A percentile compares a stretch with the other conserved stretches of the same genome.
phyloP scores from a whole-genome alignment of 2,113 vertebrate species.

The Chaetodon auriga region DNA sequence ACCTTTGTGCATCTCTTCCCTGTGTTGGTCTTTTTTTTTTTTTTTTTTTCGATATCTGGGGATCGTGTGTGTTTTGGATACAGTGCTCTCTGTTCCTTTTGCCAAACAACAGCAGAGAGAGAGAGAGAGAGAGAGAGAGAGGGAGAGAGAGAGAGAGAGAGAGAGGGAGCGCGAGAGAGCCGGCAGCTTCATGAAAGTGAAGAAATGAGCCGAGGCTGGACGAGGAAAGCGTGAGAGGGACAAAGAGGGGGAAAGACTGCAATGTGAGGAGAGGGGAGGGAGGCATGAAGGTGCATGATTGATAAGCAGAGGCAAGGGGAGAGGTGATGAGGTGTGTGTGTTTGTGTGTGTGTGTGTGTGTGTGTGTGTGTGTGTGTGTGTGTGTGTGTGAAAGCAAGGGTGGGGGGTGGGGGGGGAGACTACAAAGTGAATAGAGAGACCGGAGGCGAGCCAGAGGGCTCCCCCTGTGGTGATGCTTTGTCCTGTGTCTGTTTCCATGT shows the following conservation, averaged over 20 bases:
- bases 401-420: background rate
- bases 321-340: conserved; percentile 16
- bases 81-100: background rate
- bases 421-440: conserved; percentile 3
- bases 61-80: conserved; percentile 1
- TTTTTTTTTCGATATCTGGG: background rate
- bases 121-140: conserved; percentile 1
- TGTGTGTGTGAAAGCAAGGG: background rate
- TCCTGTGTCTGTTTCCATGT: background rate
- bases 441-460: background rate
- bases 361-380: background rate
- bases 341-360: background rate
- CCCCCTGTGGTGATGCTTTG: background rate
- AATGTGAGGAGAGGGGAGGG: background rate
- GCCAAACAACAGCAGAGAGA: conserved; percentile 5
- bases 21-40: background rate
- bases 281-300: conserved; percentile 13
- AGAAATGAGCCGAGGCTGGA: background rate
- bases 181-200: background rate
- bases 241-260: background rate
- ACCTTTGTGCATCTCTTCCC: background rate
- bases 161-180: background rate
- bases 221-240: background rate
- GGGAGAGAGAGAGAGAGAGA: background rate
- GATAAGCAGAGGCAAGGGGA: conserved; percentile 13